Base-by-base conservation (phyloP, 2,888 invertebrate genomes). In the Drosophila paucipuncta region DNA sequence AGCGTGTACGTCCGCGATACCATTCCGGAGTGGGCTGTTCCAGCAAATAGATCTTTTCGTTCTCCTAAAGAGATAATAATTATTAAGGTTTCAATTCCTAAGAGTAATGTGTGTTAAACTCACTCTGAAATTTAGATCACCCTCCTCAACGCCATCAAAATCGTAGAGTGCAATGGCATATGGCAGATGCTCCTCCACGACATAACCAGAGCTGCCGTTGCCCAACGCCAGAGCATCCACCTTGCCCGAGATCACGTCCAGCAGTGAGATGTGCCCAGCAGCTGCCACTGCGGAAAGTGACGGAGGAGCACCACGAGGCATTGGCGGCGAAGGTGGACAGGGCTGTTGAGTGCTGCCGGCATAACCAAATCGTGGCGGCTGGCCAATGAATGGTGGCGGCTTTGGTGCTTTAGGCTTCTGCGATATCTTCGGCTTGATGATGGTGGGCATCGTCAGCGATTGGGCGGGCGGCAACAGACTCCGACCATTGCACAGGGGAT, bases 61-160 rank as follows among this genome's bases (percentile, higher is more conserved):
- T 95, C 63, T 94, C 95, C 97, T 97, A 94, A 9, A 16, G 30
- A 16, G 22, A 58, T 4, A 31, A 30, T n/a, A 9, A n/a, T n/a
- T 57, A 28, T 16, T 13, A 58, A 4, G 28, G 11, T 5, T 22
- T 9, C n/a, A 13, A 41, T 2, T n/a, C 2, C 16, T 7, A 39
- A 10, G 3, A 22, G n/a, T 31, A 31, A 30, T 22, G n/a, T 28
- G 6, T 52, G 30, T 30, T 52, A 33, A 72, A 94, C 95, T 95
- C 92, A 97, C 97, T 94, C 96, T 96, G 92, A 98, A 96, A 79
- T 95, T 94, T 73, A 98, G 95, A 94, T 98, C 98, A 82, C 96
- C 97, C 22, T 95, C 94, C 89, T 97, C 97, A 18, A 95, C 94
- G 18, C 96, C 96, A 74, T 95, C 94, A 91, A 97, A 98, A 93